Percentiles rank a stretch among this genome's conserved stretches.
Conservation (phyloP, 2,797 vertebrate species). For the Luscinia megarhynchos region DNA sequence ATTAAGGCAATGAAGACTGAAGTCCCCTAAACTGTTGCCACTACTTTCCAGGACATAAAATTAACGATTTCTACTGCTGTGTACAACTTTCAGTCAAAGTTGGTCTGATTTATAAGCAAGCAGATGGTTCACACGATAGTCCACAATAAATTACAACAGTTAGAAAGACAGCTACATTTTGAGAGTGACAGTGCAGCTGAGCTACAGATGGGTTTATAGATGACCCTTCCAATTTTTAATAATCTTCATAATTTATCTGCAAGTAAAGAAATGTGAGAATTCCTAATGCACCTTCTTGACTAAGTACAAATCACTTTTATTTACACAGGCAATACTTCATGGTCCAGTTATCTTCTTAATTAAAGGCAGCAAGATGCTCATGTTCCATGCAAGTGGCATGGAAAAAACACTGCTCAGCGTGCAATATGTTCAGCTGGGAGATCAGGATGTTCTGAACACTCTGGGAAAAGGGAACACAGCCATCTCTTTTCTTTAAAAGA, state of each 20-base stretch:
- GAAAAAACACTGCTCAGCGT: conserved; percentile 72
- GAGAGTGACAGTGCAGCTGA: conserved; percentile 65
- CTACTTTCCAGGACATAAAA: conserved; percentile 62
- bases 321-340: conserved; percentile 83
- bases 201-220: conserved; percentile 76
- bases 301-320: conserved; percentile 81
- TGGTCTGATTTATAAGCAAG: conserved; percentile 59
- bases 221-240: conserved; percentile 78
- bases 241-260: conserved; percentile 79
- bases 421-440: conserved; percentile 71
- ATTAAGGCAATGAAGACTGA: conserved; percentile 31
- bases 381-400: conserved; percentile 76
- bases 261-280: conserved; percentile 77
- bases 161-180: conserved; percentile 73
- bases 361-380: conserved; percentile 85
- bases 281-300: conserved; percentile 72
- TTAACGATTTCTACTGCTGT: conserved; percentile 36
- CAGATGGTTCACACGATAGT: conserved; percentile 70
- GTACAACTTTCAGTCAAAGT: conserved; percentile 61
- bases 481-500: conserved; percentile 34
- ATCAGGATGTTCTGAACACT: conserved; percentile 51
- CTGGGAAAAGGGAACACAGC: neutral
- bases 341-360: conserved; percentile 90
- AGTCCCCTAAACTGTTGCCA: conserved; percentile 34
- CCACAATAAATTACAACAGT: conserved; percentile 71